Evolutionary conservation across 2,888 invertebrate species (phyloP).

Genomic region (Branchipolynoe longqiensis): DNA sequence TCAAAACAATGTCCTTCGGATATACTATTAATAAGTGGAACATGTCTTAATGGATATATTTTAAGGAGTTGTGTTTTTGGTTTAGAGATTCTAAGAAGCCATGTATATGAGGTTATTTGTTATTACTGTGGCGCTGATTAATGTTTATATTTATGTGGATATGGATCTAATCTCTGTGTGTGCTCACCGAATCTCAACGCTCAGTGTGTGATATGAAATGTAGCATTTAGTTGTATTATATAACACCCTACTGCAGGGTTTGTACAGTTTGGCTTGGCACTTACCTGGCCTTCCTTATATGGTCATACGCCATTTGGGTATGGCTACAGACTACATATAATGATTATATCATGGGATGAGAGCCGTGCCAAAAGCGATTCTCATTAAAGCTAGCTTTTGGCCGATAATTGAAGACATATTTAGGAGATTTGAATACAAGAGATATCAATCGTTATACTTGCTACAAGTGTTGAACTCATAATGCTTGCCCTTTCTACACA

Average conservation of each 20-base stretch:
- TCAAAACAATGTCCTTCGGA: no score
- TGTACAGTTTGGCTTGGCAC: conserved; percentile 52
- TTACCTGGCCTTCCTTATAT: conserved; percentile 14
- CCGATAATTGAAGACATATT: no score
- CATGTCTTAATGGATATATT: neutral
- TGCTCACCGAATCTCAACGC: no score
- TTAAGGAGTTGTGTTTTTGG: neutral
- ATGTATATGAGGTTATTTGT: neutral
- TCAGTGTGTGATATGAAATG: no score
- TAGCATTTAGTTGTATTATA: neutral
- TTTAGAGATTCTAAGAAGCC: neutral
- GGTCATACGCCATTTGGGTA: no score
- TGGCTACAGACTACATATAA: neutral
- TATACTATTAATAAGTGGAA: neutral
- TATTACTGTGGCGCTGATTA: neutral
- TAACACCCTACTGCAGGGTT: neutral
- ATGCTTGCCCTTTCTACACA: no score
- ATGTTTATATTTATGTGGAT: neutral
- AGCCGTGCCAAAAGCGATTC: conserved; percentile 38
- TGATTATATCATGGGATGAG: conserved; percentile 10
- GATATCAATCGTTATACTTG: no score
- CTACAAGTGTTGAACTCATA: no score
- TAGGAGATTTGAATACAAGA: no score
- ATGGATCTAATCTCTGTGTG: no score
- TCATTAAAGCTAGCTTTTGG: no score